Conservation (phyloP, 2,797 vertebrate genomes). For the Lutjanus argentimaculatus region DNA sequence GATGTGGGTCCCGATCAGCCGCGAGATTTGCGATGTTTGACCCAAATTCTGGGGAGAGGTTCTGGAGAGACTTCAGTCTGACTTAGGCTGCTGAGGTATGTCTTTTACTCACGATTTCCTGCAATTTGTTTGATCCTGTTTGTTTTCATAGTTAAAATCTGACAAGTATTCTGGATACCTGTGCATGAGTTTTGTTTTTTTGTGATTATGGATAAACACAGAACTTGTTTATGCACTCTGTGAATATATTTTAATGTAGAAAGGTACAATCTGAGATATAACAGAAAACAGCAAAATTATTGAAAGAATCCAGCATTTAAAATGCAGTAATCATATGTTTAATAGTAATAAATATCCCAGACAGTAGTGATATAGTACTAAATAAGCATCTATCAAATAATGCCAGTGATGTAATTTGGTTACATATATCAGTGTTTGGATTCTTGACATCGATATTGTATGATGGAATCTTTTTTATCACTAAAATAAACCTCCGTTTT, state of each 20-base stretch:
- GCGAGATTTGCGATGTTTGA: slow-evolving; percentile 62
- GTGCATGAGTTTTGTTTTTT: slow-evolving; percentile 35
- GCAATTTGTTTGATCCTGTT: slow-evolving; percentile 26
- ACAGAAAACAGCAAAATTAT: not conserved
- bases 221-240: slow-evolving; percentile 11
- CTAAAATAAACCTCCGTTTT: slow-evolving; percentile 27
- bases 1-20: slow-evolving; percentile 46
- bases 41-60: slow-evolving; percentile 59
- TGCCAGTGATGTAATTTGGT: slow-evolving; percentile 37
- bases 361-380: not conserved
- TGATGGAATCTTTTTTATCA: slow-evolving; percentile 27
- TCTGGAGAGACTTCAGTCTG: slow-evolving; percentile 69
- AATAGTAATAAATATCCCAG: not conserved
- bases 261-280: slow-evolving; percentile 3
- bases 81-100: slow-evolving; percentile 82
- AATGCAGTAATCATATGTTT: slow-evolving; percentile 13
- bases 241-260: not conserved
- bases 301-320: not conserved
- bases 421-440: slow-evolving; percentile 22
- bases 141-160: slow-evolving; percentile 29
- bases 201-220: slow-evolving; percentile 23
- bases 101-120: slow-evolving; percentile 42
- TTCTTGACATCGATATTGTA: slow-evolving; percentile 16
- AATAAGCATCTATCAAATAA: slow-evolving; percentile 22
- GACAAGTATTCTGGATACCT: slow-evolving; percentile 19